phyloP scores from a whole-genome alignment of 2,113 vertebrate species.

The Heteronetta atricapilla region DNA sequence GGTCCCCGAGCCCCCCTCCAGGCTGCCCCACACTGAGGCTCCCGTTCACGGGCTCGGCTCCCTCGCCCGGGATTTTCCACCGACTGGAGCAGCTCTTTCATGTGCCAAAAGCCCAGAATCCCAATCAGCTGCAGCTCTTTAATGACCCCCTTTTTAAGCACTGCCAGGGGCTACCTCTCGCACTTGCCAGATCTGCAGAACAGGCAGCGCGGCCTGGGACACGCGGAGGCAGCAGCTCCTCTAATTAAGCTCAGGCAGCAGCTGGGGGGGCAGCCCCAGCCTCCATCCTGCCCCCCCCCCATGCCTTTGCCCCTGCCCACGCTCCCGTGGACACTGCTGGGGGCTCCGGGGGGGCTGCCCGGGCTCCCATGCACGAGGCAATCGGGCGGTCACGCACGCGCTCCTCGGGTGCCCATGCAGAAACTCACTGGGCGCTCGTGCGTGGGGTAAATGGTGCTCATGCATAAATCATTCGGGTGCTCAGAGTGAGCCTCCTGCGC shows the following conservation, averaged over 20 bases:
- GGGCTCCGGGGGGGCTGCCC: background rate
- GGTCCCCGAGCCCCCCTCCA: background rate
- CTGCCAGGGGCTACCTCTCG: background rate
- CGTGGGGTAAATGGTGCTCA: background rate
- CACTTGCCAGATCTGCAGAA: fast-evolving
- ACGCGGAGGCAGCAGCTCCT: fast-evolving
- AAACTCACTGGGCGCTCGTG: background rate
- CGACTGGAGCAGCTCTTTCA: background rate
- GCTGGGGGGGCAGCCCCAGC: background rate
- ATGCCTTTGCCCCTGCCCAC: background rate
- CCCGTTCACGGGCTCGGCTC: fast-evolving
- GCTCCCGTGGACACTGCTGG: fast-evolving
- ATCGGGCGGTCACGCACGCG: too few relatives aligned
- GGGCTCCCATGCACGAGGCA: background rate
- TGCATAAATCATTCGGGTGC: background rate
- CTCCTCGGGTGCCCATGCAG: background rate
- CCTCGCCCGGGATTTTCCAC: fast-evolving
- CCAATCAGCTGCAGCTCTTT: background rate
- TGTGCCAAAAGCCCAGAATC: background rate
- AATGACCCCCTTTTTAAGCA: background rate
- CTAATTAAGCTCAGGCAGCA: fast-evolving
- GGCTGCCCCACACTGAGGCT: fast-evolving
- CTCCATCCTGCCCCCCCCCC: background rate
- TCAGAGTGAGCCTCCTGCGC: background rate
- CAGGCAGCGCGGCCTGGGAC: background rate